phyloP scores from a whole-genome alignment of 1,140 invertebrate species.

The Drosophila murphyi region DNA sequence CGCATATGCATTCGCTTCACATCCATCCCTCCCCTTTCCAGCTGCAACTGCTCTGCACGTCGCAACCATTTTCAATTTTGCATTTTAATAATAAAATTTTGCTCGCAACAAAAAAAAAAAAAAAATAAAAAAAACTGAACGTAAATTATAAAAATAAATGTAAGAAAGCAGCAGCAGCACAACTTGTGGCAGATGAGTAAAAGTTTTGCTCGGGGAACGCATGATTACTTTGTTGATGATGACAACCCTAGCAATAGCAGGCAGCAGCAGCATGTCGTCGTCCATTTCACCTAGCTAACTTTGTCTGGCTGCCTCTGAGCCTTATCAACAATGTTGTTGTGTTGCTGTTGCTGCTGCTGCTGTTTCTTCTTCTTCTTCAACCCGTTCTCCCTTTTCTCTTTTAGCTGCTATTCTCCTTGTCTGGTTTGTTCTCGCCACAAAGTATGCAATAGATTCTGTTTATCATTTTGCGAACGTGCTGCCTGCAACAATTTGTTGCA shows the following conservation, averaged over 20 bases:
- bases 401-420: slow-evolving; percentile 13
- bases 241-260: slow-evolving; percentile 61
- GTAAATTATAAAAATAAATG: background rate
- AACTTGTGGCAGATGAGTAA: slow-evolving; percentile 65
- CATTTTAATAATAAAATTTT: slow-evolving; percentile 83
- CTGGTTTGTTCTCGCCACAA: slow-evolving; percentile 53
- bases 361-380: slow-evolving; percentile 35
- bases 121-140: slow-evolving; percentile 35
- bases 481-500: slow-evolving; percentile 74
- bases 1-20: slow-evolving; percentile 55
- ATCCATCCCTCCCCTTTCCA: slow-evolving; percentile 17
- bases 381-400: slow-evolving; percentile 23
- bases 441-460: slow-evolving; percentile 80
- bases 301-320: slow-evolving; percentile 26
- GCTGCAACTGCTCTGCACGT: slow-evolving; percentile 62
- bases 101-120: slow-evolving; percentile 52
- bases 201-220: slow-evolving; percentile 56
- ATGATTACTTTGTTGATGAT: slow-evolving; percentile 83
- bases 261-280: background rate
- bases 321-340: slow-evolving; percentile 22
- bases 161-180: slow-evolving; percentile 32
- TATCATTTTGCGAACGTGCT: slow-evolving; percentile 72
- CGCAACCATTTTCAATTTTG: slow-evolving; percentile 79
- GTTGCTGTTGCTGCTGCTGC: background rate
- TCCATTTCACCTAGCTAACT: slow-evolving; percentile 29